Evolutionary conservation across 2,888 invertebrate genomes (phyloP).

Genomic region (Syritta pipiens): DNA sequence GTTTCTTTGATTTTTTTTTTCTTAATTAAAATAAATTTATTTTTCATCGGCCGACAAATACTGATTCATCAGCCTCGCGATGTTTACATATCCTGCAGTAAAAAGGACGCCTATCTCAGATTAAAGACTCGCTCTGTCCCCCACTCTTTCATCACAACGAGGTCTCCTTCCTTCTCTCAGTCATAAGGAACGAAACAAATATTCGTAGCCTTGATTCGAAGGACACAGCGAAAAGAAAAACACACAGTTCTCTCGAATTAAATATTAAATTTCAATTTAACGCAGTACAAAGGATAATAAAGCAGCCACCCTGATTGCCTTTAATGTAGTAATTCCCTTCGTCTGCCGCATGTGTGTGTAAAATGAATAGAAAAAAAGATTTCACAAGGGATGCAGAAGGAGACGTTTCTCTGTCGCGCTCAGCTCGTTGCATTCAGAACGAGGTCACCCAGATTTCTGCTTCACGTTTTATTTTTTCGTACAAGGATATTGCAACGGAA

Average conservation of each 20-base stretch:
- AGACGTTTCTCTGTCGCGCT: no score
- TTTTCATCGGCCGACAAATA: conserved; percentile 41
- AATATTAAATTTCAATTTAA: conserved; percentile 69
- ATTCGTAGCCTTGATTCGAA: conserved; percentile 53
- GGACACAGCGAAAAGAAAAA: conserved; percentile 51
- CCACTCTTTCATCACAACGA: background rate
- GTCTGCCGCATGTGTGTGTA: conserved; percentile 3
- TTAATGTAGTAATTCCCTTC: conserved; percentile 43
- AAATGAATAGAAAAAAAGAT: conserved; percentile 44
- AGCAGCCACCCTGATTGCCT: conserved; percentile 63
- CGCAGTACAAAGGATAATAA: conserved; percentile 67
- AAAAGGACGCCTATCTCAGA: conserved; percentile 49
- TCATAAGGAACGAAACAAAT: no score
- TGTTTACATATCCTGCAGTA: conserved; percentile 42
- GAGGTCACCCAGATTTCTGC: conserved; percentile 61
- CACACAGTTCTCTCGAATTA: conserved; percentile 49
- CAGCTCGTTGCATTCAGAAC: conserved; percentile 2
- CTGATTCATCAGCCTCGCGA: conserved; percentile 14
- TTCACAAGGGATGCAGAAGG: conserved; percentile 7
- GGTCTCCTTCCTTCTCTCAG: no score
- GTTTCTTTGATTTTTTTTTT: conserved; percentile 1
- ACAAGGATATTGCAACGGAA: conserved; percentile 45
- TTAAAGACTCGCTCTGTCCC: conserved; percentile 47
- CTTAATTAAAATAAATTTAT: conserved; percentile 49
- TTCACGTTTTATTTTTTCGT: background rate